Evolutionary conservation across 2,797 vertebrate genomes (phyloP).

Genomic region (Capromys pilorides): DNA sequence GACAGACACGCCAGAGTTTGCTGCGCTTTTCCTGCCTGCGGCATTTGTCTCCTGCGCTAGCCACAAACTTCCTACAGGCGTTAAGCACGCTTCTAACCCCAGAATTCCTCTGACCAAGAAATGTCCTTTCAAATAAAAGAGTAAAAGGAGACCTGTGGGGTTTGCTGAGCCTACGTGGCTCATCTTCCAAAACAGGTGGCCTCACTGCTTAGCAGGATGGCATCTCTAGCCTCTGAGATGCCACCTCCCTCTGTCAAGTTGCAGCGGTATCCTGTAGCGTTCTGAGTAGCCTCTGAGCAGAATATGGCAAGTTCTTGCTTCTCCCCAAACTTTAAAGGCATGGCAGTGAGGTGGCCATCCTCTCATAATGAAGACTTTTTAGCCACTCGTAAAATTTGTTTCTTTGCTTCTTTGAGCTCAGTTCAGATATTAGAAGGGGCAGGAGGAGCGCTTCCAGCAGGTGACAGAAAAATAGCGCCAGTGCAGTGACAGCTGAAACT

Average conservation of each 20-base stretch:
- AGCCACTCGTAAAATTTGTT: background rate
- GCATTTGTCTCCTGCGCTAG: background rate
- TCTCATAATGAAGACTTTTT: background rate
- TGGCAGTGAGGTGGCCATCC: background rate
- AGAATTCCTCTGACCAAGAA: background rate
- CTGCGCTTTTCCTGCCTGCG: background rate
- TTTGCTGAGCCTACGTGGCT: background rate
- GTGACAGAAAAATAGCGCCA: background rate
- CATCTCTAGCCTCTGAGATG: background rate
- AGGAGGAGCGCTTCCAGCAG: background rate
- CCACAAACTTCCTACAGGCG: background rate
- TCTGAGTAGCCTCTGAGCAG: background rate
- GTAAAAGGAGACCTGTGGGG: background rate
- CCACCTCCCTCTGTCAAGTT: background rate
- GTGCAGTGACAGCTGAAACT: background rate
- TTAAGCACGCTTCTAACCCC: background rate
- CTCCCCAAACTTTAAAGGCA: background rate
- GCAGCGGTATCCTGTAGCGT: background rate
- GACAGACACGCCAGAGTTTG: background rate
- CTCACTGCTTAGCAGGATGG: background rate
- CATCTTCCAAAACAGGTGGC: background rate
- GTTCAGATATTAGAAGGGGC: background rate
- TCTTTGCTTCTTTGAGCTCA: background rate
- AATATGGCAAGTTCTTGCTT: background rate
- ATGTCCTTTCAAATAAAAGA: background rate